phyloP scores from a whole-genome alignment of 2,797 vertebrate genomes.

The Cirrhinus molitorella region DNA sequence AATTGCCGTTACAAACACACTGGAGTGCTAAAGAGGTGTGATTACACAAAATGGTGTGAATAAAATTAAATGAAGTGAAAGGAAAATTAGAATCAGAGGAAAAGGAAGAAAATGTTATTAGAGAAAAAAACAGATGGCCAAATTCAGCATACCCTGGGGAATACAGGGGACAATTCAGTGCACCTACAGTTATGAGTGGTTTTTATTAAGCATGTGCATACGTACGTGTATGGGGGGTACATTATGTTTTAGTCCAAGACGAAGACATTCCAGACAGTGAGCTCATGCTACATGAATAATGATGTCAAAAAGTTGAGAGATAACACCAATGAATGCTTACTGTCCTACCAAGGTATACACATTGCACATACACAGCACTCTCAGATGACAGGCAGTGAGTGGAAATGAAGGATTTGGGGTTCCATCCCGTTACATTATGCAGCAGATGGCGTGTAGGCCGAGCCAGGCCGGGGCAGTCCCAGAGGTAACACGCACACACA shows the following conservation, averaged over 20 bases:
- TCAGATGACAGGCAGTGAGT: constrained; percentile 82
- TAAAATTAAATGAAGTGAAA: constrained; percentile 56
- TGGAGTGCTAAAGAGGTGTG: constrained; percentile 59
- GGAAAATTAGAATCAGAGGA: constrained; percentile 50
- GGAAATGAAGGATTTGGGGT: constrained; percentile 86
- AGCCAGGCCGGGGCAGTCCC: constrained; percentile 82
- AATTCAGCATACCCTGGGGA: constrained; percentile 58
- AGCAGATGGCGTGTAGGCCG: constrained; percentile 86
- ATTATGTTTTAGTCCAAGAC: neutral
- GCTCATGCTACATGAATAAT: constrained; percentile 43
- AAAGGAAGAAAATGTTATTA: constrained; percentile 58
- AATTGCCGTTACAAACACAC: constrained; percentile 47
- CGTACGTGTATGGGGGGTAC: neutral
- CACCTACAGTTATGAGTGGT: constrained; percentile 60
- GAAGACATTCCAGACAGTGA: constrained; percentile 37
- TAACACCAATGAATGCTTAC: constrained; percentile 42
- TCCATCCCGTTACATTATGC: constrained; percentile 87
- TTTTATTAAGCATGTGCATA: constrained; percentile 50
- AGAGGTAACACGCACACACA: constrained; percentile 61
- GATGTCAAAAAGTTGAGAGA: constrained; percentile 48
- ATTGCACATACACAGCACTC: constrained; percentile 52
- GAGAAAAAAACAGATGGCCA: constrained; percentile 58
- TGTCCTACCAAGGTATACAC: constrained; percentile 59
- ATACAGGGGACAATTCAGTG: constrained; percentile 62
- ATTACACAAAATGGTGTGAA: constrained; percentile 60